A percentile compares a stretch with the other conserved stretches of the same genome.
Evolutionary conservation across 2,888 invertebrate genomes (phyloP).

Genomic region (Troides aeacus): DNA sequence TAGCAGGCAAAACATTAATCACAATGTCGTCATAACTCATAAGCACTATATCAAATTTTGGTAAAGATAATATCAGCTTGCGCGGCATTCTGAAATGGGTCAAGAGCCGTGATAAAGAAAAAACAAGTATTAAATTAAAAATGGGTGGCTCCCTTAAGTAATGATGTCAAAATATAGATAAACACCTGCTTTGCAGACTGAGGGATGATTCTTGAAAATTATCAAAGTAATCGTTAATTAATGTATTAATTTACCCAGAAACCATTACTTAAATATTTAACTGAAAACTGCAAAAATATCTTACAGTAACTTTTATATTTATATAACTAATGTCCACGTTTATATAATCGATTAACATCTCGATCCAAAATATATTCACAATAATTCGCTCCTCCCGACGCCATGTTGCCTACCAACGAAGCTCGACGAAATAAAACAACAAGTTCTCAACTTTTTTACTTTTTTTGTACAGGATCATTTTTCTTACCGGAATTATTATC

Average conservation of each 20-base stretch:
- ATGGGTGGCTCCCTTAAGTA: conserved; percentile 76
- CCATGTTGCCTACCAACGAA: conserved; percentile 71
- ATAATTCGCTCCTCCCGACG: conserved; percentile 73
- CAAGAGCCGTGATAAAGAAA: conserved; percentile 49
- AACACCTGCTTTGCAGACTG: conserved; percentile 72
- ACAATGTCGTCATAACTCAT: conserved; percentile 48
- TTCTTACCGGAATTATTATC: conserved; percentile 71
- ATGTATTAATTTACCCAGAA: background rate
- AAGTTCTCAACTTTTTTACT: conserved; percentile 62
- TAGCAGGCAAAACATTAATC: conserved; percentile 41
- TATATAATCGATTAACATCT: conserved; percentile 47
- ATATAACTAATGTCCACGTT: background rate
- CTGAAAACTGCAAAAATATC: background rate
- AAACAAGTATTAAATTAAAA: conserved; percentile 60
- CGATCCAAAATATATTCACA: conserved; percentile 55
- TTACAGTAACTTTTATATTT: background rate
- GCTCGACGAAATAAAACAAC: conserved; percentile 75
- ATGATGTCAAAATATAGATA: conserved; percentile 76
- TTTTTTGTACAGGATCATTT: conserved; percentile 80
- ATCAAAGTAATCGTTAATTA: background rate
- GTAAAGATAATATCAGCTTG: conserved; percentile 56
- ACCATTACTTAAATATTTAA: background rate
- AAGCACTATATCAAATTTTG: conserved; percentile 44
- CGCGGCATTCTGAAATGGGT: conserved; percentile 58
- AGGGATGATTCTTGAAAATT: conserved; percentile 66